Base-by-base conservation (phyloP, 2,113 vertebrate genomes). In the Gymnorhina tibicen region DNA sequence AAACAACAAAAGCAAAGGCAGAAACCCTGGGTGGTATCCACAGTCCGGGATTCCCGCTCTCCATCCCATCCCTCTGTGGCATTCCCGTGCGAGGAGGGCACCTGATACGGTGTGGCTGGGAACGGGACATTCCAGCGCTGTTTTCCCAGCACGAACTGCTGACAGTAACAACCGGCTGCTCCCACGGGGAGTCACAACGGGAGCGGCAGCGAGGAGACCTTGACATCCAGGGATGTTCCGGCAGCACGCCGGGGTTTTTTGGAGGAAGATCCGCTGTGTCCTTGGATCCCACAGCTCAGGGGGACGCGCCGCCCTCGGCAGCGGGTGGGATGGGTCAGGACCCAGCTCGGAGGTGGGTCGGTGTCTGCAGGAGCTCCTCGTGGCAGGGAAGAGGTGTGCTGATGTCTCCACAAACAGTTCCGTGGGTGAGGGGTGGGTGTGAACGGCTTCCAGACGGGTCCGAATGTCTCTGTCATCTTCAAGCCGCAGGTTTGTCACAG, bases 401-500 rank as follows among this genome's bases (percentile, higher is more conserved):
- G 5, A 4, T 22, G 53, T 13, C 33, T 33, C 10, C 3, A 7
- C 14, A 13, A 12, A 21, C 18, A 3, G 15, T 27, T 12, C 58
- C 16, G 1, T 1, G 35, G 2, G 13, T 18, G 35, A 27, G 2
- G 37, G 8, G 9, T 6, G 33, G 6, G 0, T 15, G 50, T 11
- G 27, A 26, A 3, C 2, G 5, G 41, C 22, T 47, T 20, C 2
- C 10, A 3, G n/a, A 1, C 5, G 23, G 14, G 10, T 2, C 6
- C 22, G 2, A 1, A 2, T 10, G 75, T 18, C 32, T 11, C 8
- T 2, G 0, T 5, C 0, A 3, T 5, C 23, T 17, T 3, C 1
- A 2, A 7, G 13, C 27, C 17, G 19, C 5, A 2, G 27, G 16
- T 32, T 76, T 47, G 56, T 37, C 20, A 18, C 27, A 7, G 55